Conservation (phyloP, 2,113 vertebrate species). For the Grallaria varia region DNA sequence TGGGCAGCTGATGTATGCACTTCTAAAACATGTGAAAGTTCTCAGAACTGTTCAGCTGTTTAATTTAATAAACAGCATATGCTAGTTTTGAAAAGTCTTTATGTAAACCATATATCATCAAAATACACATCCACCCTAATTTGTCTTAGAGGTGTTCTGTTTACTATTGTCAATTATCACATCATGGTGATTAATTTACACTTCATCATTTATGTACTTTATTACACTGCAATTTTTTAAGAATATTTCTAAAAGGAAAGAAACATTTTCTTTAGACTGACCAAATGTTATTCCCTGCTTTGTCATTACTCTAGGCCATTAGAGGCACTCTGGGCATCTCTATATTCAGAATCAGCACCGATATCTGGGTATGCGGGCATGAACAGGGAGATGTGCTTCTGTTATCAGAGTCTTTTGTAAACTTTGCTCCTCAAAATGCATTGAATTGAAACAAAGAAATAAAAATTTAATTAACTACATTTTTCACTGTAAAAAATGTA, state of each 20-base stretch:
- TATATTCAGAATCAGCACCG: background rate
- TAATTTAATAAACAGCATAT: background rate
- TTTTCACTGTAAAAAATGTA: background rate
- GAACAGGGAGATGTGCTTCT: background rate
- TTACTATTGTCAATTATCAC: background rate
- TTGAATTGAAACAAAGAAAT: background rate
- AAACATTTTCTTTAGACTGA: background rate
- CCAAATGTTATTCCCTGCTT: background rate
- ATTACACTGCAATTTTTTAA: background rate
- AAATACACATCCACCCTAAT: background rate
- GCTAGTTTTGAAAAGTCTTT: background rate
- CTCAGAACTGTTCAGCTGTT: background rate
- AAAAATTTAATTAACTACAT: background rate
- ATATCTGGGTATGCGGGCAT: fast-evolving
- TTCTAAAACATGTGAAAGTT: background rate
- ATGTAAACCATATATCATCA: background rate
- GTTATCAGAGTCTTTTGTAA: background rate
- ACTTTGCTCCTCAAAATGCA: background rate
- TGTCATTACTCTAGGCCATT: background rate
- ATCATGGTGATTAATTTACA: background rate
- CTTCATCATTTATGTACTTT: background rate
- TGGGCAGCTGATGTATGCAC: background rate
- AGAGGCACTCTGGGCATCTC: background rate
- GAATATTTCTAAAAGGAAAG: background rate
- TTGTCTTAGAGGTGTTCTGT: background rate